A percentile compares a stretch with the other conserved stretches of the same genome.
Conservation (phyloP, 1,140 invertebrate genomes). For the Steinernema khuongi region DNA sequence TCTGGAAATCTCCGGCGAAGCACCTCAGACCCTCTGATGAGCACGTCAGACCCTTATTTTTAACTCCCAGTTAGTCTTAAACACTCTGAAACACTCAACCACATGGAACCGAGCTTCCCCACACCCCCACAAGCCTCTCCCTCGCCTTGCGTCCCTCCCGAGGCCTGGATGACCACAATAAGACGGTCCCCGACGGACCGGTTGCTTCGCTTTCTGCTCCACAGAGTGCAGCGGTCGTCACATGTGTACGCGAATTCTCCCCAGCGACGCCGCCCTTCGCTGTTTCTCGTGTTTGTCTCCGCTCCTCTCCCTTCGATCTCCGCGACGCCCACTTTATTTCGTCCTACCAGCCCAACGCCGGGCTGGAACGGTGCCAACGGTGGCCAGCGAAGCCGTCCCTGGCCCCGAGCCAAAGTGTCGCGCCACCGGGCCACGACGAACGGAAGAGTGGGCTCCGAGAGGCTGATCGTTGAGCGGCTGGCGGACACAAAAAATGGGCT, state of each 20-base stretch:
- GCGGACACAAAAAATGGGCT: slow-evolving; percentile 10
- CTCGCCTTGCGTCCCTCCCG: background rate
- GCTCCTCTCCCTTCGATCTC: background rate
- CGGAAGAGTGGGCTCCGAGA: background rate
- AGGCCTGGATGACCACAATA: background rate
- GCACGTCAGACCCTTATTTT: no score
- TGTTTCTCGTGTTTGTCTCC: background rate
- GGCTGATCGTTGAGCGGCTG: background rate
- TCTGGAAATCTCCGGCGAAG: no score
- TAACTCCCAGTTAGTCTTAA: no score
- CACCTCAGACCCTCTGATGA: no score
- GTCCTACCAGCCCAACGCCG: background rate
- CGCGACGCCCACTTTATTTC: background rate
- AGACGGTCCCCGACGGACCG: background rate
- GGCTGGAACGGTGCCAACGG: background rate
- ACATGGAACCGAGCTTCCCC: no score
- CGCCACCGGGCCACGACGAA: background rate
- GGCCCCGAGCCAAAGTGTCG: background rate
- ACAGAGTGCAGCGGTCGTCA: background rate
- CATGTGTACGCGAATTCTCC: slow-evolving; percentile 13
- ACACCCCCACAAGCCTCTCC: no score
- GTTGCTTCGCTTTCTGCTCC: slow-evolving; percentile 1
- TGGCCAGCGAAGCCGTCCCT: background rate
- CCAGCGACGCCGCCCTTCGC: background rate
- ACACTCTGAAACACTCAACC: no score